phyloP scores from a whole-genome alignment of 2,113 vertebrate species.

The Anolis sagrei region DNA sequence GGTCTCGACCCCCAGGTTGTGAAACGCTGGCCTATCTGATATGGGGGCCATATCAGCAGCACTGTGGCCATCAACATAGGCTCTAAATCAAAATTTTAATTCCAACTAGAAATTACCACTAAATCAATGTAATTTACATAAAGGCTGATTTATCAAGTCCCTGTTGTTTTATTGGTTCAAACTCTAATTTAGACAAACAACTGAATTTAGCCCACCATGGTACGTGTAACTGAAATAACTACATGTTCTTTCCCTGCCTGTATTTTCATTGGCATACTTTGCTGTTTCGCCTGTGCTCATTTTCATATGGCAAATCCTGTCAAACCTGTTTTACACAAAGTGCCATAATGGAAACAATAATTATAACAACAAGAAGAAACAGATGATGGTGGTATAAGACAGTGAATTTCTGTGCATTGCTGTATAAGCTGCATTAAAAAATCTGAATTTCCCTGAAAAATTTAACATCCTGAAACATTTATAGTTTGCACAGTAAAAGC shows the following conservation, averaged over 20 bases:
- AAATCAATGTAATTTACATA: background rate
- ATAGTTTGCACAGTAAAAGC: background rate
- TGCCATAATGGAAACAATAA: background rate
- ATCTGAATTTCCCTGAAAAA: conserved; percentile 33
- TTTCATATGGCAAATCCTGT: background rate
- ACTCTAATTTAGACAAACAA: too few relatives aligned
- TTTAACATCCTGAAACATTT: conserved; percentile 31
- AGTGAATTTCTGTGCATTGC: background rate
- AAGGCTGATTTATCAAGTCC: too few relatives aligned
- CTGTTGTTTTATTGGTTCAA: too few relatives aligned
- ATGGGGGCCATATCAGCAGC: too few relatives aligned
- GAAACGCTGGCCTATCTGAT: too few relatives aligned
- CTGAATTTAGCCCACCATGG: too few relatives aligned
- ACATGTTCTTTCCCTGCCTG: background rate
- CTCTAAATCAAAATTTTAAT: too few relatives aligned
- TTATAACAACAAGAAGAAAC: background rate
- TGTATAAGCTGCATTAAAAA: background rate
- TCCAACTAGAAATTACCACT: too few relatives aligned
- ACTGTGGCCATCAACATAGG: too few relatives aligned
- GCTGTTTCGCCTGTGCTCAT: background rate
- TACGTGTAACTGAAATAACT: background rate
- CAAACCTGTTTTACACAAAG: background rate
- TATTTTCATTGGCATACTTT: background rate
- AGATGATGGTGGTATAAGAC: background rate
- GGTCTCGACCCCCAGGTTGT: too few relatives aligned